Conservation (phyloP, 2,797 vertebrate genomes). For the Xenops minutus region DNA sequence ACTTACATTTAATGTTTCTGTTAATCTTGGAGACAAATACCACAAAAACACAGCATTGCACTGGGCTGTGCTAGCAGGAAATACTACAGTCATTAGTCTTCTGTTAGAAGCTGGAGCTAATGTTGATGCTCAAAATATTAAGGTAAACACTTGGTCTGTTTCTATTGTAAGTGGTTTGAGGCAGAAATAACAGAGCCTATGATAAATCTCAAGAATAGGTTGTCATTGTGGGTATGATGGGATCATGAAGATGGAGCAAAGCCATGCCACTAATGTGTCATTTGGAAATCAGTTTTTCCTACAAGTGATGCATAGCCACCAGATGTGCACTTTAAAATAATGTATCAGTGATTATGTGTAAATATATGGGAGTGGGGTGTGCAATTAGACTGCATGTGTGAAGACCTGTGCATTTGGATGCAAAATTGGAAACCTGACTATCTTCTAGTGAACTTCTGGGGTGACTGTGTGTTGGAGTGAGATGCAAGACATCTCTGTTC, state of each 20-base stretch:
- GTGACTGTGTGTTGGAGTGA: neutral
- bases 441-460: neutral
- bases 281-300: neutral
- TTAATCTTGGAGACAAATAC: slow-evolving; percentile 98
- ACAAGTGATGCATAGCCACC: neutral
- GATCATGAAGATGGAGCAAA: neutral
- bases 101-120: slow-evolving; percentile 95
- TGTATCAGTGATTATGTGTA: neutral
- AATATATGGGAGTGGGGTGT: neutral
- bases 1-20: slow-evolving; percentile 97
- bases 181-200: neutral
- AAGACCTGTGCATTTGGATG: neutral
- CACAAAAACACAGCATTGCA: slow-evolving; percentile 98
- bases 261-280: neutral
- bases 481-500: neutral
- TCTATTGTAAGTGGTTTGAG: neutral
- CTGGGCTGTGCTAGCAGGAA: slow-evolving; percentile 97
- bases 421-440: neutral
- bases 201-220: neutral
- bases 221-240: neutral
- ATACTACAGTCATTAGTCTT: slow-evolving; percentile 98
- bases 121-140: slow-evolving; percentile 96
- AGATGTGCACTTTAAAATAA: neutral
- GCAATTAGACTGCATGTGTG: neutral
- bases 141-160: slow-evolving; percentile 79